These are phyloP conservation scores for Brienomyrus longianalis DNA, from an alignment of 2,113 vertebrate genomes.

Conservation along the genomic window DNA sequence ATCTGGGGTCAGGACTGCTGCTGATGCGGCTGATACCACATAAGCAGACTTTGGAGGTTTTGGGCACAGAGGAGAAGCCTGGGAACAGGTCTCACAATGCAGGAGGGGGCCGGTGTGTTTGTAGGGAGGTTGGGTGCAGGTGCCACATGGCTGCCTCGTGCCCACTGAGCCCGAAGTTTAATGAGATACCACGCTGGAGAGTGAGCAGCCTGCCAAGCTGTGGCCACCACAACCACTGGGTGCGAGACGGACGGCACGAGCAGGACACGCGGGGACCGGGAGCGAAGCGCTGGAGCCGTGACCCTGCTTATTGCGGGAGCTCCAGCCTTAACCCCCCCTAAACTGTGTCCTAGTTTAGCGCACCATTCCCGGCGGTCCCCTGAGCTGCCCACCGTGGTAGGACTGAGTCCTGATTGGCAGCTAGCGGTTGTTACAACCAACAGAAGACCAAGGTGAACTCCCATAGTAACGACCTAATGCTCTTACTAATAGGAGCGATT, in stretches of 20 bases:
- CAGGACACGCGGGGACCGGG: background rate
- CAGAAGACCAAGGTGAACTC: background rate
- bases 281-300: background rate
- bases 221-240: background rate
- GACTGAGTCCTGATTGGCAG: background rate
- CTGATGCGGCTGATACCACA: background rate
- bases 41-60: background rate
- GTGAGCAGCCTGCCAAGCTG: background rate
- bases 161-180: conserved; percentile 6
- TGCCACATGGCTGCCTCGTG: background rate
- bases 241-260: background rate
- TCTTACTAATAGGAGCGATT: background rate
- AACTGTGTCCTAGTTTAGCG: background rate
- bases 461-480: background rate
- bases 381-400: background rate
- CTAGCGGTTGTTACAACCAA: background rate
- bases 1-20: background rate
- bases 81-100: background rate
- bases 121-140: background rate
- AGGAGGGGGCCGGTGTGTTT: background rate
- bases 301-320: background rate
- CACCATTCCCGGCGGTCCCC: background rate
- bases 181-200: background rate
- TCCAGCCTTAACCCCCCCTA: background rate
- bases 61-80: background rate